Percentiles rank a stretch among this genome's conserved stretches.
Evolutionary conservation across 1,140 invertebrate species (phyloP).

Genomic region (Chelonus insularis): DNA sequence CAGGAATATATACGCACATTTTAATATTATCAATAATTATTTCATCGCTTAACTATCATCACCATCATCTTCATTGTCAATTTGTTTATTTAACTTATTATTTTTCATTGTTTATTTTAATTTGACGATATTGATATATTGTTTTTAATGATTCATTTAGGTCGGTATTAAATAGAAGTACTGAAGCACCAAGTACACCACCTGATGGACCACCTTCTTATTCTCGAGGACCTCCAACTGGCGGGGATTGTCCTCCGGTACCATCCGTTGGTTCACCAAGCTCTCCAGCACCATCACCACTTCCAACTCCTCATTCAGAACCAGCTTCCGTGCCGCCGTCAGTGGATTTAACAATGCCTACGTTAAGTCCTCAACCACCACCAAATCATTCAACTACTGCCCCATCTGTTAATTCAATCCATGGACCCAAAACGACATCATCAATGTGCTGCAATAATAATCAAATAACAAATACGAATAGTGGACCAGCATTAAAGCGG

Average conservation of each 20-base stretch:
- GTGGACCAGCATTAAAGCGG: conserved; percentile 61
- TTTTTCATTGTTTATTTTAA: background rate
- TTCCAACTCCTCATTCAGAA: conserved; percentile 75
- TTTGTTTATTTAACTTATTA: background rate
- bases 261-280: conserved; percentile 74
- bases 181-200: conserved; percentile 60
- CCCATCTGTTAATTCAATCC: conserved; percentile 60
- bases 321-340: conserved; percentile 70
- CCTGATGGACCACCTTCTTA: conserved; percentile 67
- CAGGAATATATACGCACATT: background rate
- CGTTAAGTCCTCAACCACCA: conserved; percentile 61
- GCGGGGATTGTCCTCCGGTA: conserved; percentile 65
- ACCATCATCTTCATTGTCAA: background rate
- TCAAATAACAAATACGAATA: conserved; percentile 61
- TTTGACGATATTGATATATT: no score
- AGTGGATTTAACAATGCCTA: conserved; percentile 76
- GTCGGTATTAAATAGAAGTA: conserved; percentile 44
- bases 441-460: conserved; percentile 40
- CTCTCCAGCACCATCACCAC: conserved; percentile 76
- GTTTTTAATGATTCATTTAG: no score
- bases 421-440: conserved; percentile 31
- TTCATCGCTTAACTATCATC: conserved; percentile 14
- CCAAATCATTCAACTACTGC: conserved; percentile 57
- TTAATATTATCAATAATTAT: background rate
- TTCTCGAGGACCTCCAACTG: conserved; percentile 64